Evolutionary conservation across 2,888 invertebrate genomes (phyloP).

Genomic region (Drosophila cognata): DNA sequence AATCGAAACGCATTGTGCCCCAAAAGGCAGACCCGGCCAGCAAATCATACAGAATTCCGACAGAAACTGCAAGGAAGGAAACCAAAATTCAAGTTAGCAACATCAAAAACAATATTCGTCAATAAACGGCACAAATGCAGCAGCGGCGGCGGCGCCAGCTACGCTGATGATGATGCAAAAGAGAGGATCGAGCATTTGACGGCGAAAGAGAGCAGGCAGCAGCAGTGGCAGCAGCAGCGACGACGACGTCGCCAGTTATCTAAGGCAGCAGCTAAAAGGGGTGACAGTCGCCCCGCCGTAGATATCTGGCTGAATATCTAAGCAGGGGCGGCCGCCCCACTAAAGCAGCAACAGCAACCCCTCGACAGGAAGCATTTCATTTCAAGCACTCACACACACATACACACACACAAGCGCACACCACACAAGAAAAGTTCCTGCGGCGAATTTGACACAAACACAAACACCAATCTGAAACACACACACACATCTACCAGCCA

Average conservation of each 20-base stretch:
- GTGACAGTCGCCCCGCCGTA: constrained; percentile 62
- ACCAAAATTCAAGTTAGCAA: constrained; percentile 68
- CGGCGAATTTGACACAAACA: constrained; percentile 65
- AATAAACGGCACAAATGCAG: constrained; percentile 38
- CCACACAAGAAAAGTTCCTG: constrained; percentile 50
- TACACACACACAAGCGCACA: constrained; percentile 30
- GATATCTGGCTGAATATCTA: constrained; percentile 76
- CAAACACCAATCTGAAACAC: constrained; percentile 33
- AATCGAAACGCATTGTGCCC: constrained; percentile 51
- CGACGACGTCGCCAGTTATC: constrained; percentile 51
- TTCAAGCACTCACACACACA: constrained; percentile 36
- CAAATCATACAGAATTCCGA: constrained; percentile 64
- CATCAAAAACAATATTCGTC: constrained; percentile 38
- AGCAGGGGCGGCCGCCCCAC: constrained; percentile 69
- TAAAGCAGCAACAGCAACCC: constrained; percentile 52
- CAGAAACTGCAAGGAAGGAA: constrained; percentile 77
- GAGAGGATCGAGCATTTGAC: constrained; percentile 70
- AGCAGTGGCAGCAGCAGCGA: constrained; percentile 38
- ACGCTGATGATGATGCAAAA: constrained; percentile 50
- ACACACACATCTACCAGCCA: constrained; percentile 20
- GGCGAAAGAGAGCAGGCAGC: constrained; percentile 58
- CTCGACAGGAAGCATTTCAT: constrained; percentile 61
- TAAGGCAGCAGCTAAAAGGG: constrained; percentile 66
- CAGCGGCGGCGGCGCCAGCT: constrained; percentile 15
- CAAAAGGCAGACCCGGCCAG: constrained; percentile 60